Conservation (phyloP, 2,113 vertebrate genomes). For the Danio rerio region GRCz12tu NC_133179.1:20688501-20689000, state of each 20-base stretch:
- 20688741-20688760: slow-evolving; percentile 75
- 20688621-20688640: slow-evolving; percentile 81
- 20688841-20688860: not conserved
- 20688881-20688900: slow-evolving; percentile 73
- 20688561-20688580: not conserved
- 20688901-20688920: slow-evolving; percentile 73
- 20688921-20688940: slow-evolving; percentile 77
- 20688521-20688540: slow-evolving; percentile 28
- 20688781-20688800: not conserved
- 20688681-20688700: slow-evolving; percentile 67
- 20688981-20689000: no score
- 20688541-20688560: not conserved
- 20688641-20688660: slow-evolving; percentile 71
- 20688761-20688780: not conserved
- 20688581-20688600: not conserved
- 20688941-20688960: not conserved
- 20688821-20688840: not conserved
- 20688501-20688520: slow-evolving; percentile 62
- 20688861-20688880: slow-evolving; percentile 57
- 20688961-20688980: not conserved
- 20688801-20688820: not conserved
- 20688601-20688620: slow-evolving; percentile 80
- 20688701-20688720: slow-evolving; percentile 90
- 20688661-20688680: slow-evolving; percentile 71
- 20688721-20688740: slow-evolving; percentile 91